Evolutionary conservation across 30 jellyfish, hydroid and myxozoan genomes (phyloP), one percentile per base, ranked within the genome.

Genomic region (Rhopilema esculentum): DNA sequence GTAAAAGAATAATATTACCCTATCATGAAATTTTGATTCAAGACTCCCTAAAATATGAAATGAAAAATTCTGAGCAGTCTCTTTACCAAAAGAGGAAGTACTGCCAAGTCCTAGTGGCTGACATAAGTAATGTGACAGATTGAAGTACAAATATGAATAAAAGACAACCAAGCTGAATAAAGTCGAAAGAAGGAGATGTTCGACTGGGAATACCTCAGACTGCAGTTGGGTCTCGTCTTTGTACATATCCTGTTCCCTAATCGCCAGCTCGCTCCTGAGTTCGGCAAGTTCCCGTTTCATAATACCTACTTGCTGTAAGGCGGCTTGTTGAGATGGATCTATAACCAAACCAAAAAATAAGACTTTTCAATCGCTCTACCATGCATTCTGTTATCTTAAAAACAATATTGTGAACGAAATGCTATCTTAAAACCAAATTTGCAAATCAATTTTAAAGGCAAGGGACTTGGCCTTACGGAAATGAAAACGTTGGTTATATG

Each of bases 201-300:
- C n/a, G n/a, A n/a, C n/a, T n/a, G n/a, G n/a, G n/a, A n/a, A 7
- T 61, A 92, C 98, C 94, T 92, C 98, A 66, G 93, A 21, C 53
- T 92, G 93, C 19, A 92, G 78, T 25, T 85, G 94, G 20, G 84
- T 83, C 51, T 92, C 98, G 66, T 73, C 89, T 49, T 85, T 92
- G 30, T 27, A 21, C 73, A 84, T 30, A 51, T 83, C 91, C 25
- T 76, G 87, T 20, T 86, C 93, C 64, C 91, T 86, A 6, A 74
- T 62, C 1, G 98, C 83, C 1, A 92, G 74, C 72, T 92, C 90
- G 50, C 83, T 76, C 27, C 94, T 71, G 19, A 92, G 69, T 33
- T 87, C 96, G 1, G 86, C 67, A 71, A 83, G 31, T 66, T 92
- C 98, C 69, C 86, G 81, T 62, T 92, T 92, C 90, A 92, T 74